Percentiles rank a stretch among this genome's conserved stretches.
Evolutionary conservation across 2,888 invertebrate genomes (phyloP).

Genomic region (Agonopterix alstromeriana): DNA sequence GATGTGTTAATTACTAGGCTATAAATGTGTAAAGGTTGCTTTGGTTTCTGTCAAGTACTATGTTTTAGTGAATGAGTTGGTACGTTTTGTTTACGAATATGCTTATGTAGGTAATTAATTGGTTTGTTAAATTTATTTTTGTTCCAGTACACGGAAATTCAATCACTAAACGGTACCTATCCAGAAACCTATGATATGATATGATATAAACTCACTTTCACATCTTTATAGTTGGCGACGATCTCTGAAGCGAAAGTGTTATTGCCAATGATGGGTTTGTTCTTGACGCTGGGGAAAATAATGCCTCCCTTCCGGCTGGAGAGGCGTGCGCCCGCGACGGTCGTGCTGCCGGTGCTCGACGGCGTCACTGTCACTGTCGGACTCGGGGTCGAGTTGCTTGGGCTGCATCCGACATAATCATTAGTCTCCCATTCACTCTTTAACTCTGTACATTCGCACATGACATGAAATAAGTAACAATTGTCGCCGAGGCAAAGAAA

Average conservation of each 20-base stretch:
- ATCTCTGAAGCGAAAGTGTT: slow-evolving; percentile 88
- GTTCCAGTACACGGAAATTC: too few relatives aligned
- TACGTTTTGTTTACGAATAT: too few relatives aligned
- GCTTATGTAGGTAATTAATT: too few relatives aligned
- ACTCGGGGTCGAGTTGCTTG: slow-evolving; percentile 48
- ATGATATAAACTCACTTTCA: slow-evolving; percentile 81
- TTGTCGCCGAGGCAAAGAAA: slow-evolving; percentile 25
- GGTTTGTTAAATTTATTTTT: too few relatives aligned
- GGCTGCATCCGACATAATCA: slow-evolving; percentile 61
- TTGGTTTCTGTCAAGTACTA: too few relatives aligned
- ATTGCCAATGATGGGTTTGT: slow-evolving; percentile 90
- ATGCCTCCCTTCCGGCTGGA: slow-evolving; percentile 84
- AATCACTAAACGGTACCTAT: too few relatives aligned
- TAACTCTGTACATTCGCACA: not conserved
- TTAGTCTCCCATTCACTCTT: slow-evolving; percentile 32
- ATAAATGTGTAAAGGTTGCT: too few relatives aligned
- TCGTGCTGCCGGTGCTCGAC: slow-evolving; percentile 39
- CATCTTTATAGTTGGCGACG: slow-evolving; percentile 85
- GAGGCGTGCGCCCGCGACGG: slow-evolving; percentile 60
- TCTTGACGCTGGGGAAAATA: slow-evolving; percentile 94
- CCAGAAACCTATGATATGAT: too few relatives aligned
- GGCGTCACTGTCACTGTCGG: slow-evolving; percentile 55
- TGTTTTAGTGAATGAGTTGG: too few relatives aligned
- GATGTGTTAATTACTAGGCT: too few relatives aligned
- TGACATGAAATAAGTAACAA: not conserved